A percentile compares a stretch with the other conserved stretches of the same genome.
phyloP scores from a whole-genome alignment of 2,113 vertebrate genomes.

The Ptilorrhoa leucosticta region DNA sequence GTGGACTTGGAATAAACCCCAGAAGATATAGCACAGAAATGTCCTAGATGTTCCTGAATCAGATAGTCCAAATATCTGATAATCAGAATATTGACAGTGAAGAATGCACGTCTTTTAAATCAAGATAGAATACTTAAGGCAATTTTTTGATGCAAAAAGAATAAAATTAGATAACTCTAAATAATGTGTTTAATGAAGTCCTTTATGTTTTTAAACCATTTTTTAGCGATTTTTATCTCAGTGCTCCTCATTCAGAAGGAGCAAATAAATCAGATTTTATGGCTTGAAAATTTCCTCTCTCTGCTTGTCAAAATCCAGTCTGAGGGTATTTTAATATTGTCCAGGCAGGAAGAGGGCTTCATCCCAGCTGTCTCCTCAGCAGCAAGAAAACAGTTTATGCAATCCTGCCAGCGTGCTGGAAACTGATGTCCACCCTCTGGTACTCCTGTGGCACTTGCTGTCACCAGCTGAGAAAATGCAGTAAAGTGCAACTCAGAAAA shows the following conservation, averaged over 20 bases:
- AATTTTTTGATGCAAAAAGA: neutral
- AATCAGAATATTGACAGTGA: neutral
- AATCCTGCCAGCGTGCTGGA: fast-evolving
- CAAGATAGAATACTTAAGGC: neutral
- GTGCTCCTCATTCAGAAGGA: fast-evolving
- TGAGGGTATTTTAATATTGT: neutral
- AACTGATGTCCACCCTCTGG: neutral
- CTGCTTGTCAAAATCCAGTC: neutral
- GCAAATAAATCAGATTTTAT: neutral
- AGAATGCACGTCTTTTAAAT: neutral
- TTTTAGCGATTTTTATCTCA: neutral
- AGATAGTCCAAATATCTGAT: neutral
- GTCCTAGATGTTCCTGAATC: neutral
- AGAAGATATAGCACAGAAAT: neutral
- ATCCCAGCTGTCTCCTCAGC: neutral
- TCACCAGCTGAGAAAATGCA: neutral
- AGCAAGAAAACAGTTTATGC: neutral
- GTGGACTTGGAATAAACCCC: neutral
- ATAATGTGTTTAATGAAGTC: neutral
- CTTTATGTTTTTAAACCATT: neutral
- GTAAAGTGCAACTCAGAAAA: neutral
- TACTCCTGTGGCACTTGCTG: neutral
- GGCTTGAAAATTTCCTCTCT: neutral
- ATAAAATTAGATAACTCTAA: neutral
- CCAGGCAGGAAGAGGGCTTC: neutral